Conservation (phyloP, 2,888 invertebrate genomes). For the Troides aeacus region DNA sequence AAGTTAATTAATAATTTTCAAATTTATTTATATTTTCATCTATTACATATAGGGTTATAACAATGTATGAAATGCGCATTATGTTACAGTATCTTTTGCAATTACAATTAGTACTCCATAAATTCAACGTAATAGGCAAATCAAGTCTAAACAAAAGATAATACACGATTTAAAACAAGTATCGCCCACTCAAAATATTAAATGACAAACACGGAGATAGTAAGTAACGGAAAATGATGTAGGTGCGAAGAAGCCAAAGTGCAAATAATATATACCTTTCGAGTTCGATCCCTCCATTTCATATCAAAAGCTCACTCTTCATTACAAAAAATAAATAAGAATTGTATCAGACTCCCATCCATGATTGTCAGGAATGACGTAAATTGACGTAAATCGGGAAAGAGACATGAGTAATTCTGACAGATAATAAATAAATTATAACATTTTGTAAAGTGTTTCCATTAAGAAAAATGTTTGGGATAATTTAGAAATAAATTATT, state of each 20-base stretch:
- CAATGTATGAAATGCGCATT: not conserved
- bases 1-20: constrained; percentile 38
- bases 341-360: constrained; percentile 39
- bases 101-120: constrained; percentile 3
- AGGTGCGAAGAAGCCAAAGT: constrained; percentile 4
- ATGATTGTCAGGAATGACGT: constrained; percentile 33
- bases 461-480: too few species aligned
- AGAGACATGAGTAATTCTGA: constrained; percentile 1
- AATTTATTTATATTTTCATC: not conserved
- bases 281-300: constrained; percentile 66
- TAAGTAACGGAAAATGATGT: constrained; percentile 31
- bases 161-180: constrained; percentile 53
- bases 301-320: constrained; percentile 50
- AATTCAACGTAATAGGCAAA: constrained; percentile 35
- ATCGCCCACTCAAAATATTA: constrained; percentile 70
- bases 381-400: constrained; percentile 12
- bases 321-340: constrained; percentile 39
- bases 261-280: constrained; percentile 51
- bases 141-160: constrained; percentile 65
- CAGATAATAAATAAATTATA: constrained; percentile 2
- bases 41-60: not conserved
- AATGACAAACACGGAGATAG: constrained; percentile 53
- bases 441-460: too few species aligned
- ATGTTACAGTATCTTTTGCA: not conserved
- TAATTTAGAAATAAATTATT: too few species aligned